Evolutionary conservation across 2,113 vertebrate species (phyloP).

Genomic region (Anguilla japonica): DNA sequence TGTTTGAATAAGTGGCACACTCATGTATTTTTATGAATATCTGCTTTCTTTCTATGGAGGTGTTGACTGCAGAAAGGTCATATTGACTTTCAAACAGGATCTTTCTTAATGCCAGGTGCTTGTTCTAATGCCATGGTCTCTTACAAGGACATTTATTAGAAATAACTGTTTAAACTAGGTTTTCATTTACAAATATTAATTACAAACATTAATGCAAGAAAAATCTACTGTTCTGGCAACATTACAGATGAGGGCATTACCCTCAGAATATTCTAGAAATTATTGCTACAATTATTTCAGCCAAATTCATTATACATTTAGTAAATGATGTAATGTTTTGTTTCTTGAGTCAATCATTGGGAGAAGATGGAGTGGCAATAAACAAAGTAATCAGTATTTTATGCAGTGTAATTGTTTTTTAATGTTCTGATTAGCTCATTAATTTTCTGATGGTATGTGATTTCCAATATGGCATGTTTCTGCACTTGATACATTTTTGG

Average conservation of each 20-base stretch:
- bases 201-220: not conserved
- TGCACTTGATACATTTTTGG: not conserved
- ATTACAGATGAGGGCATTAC: not conserved
- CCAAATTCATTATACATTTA: not conserved
- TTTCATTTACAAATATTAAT: conserved; percentile 4
- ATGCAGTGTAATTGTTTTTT: not conserved
- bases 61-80: not conserved
- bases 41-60: no score
- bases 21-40: not conserved
- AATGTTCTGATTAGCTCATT: not conserved
- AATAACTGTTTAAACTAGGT: not conserved
- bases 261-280: not conserved
- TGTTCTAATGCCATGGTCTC: not conserved
- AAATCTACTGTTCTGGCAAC: not conserved
- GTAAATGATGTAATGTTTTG: not conserved
- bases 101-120: not conserved
- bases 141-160: conserved; percentile 1
- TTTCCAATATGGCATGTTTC: not conserved
- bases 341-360: not conserved
- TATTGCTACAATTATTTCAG: not conserved
- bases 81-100: not conserved
- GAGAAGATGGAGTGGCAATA: not conserved
- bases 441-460: not conserved
- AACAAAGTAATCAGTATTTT: not conserved
- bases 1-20: no score